A percentile compares a stretch with the other conserved stretches of the same genome.
Evolutionary conservation across 2,113 vertebrate species (phyloP).

Genomic region (Neoarius graeffei): DNA sequence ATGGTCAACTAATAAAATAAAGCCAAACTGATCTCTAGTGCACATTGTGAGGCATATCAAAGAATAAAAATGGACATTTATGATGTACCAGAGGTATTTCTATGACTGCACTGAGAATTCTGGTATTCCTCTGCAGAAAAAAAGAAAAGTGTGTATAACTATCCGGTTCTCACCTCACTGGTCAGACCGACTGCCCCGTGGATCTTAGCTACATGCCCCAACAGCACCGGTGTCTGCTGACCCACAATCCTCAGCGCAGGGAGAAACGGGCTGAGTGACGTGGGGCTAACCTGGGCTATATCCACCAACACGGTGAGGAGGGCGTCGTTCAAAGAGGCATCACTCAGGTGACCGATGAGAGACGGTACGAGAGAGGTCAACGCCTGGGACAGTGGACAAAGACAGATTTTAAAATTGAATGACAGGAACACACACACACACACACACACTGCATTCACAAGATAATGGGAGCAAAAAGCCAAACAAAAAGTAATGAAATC

Average conservation of each 20-base stretch:
- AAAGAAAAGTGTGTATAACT: neutral
- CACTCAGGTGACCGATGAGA: conserved; percentile 74
- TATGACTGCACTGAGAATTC: neutral
- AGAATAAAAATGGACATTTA: neutral
- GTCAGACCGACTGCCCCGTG: conserved; percentile 85
- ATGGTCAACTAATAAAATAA: neutral
- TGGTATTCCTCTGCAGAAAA: neutral
- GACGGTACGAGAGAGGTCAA: conserved; percentile 80
- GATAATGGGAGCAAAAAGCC: neutral
- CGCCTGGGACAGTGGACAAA: conserved; percentile 68
- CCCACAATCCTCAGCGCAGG: conserved; percentile 75
- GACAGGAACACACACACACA: neutral
- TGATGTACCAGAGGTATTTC: neutral
- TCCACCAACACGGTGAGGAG: conserved; percentile 80
- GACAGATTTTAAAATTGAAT: neutral
- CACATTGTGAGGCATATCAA: neutral
- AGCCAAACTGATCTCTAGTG: neutral
- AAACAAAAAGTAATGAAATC: neutral
- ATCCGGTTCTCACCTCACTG: conserved; percentile 75
- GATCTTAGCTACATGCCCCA: conserved; percentile 86
- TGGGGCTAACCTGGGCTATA: conserved; percentile 80
- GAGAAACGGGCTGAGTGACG: conserved; percentile 77
- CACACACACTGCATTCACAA: neutral
- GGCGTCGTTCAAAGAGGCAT: conserved; percentile 76
- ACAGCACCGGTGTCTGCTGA: conserved; percentile 76